Percentiles rank a stretch among this genome's conserved stretches.
Evolutionary conservation across 2,113 vertebrate species (phyloP).

Genomic region (Gadus macrocephalus): DNA sequence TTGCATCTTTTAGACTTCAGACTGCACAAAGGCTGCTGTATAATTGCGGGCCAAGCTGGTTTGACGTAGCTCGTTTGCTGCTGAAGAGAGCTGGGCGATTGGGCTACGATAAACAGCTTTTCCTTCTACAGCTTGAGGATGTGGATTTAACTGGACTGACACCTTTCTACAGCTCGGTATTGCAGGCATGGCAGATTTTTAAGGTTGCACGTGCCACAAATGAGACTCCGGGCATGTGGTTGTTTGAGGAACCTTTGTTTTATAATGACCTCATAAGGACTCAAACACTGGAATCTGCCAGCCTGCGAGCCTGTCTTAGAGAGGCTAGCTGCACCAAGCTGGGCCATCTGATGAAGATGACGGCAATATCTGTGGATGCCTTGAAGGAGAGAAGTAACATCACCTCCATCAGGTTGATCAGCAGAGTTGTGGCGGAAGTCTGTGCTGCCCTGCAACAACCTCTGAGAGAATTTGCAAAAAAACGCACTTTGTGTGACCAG

Average conservation of each 20-base stretch:
- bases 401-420: no score
- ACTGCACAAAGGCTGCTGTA: no score
- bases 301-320: not conserved
- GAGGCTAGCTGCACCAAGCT: not conserved
- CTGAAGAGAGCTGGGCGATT: not conserved
- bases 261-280: not conserved
- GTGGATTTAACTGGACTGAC: not conserved
- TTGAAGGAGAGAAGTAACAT: no score
- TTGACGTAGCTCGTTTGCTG: not conserved
- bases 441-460: not conserved
- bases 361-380: no score
- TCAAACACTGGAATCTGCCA: not conserved
- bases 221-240: not conserved
- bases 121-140: not conserved
- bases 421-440: no score
- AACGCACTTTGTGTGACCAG: not conserved
- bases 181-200: not conserved
- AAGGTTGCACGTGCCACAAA: not conserved
- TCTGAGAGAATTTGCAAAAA: not conserved
- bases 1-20: not conserved
- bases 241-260: not conserved
- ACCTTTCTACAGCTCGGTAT: not conserved
- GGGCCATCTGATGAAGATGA: no score
- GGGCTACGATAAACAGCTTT: not conserved
- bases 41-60: not conserved